Base-by-base conservation (phyloP, 2,797 vertebrate species). In the Pangasius macronema region DNA sequence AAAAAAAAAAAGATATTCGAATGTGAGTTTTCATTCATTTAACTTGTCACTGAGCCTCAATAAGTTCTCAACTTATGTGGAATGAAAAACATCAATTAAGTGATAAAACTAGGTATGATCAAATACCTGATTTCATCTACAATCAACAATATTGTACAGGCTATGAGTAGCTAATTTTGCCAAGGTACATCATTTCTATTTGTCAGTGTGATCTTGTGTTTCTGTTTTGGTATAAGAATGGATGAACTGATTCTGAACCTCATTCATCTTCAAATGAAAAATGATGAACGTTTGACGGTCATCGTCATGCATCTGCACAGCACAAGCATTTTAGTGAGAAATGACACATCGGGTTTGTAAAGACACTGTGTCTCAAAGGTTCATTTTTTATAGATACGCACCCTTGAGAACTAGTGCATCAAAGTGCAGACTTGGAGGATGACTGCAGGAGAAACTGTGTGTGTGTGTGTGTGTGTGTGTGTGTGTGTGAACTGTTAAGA, bases 271-370 rank as follows among this genome's bases (percentile, higher is more conserved):
- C 36, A 61, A 27, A 82, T 82, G 24, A 82, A 82, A 82, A 82
- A 82, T 63, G 57, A 61, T 81, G 36, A 82, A 63, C 14, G 57
- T 82, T 27, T 82, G 22, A 68, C 75, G 90, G 83, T 85, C 90
- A 88, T 93, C 90, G 90, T 90, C 88, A 88, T 89, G 93, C 94
- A 93, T 91, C 92, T 91, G 91, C 90, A 93, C 76, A 79, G 53
- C 30, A 2, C 24, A 82, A 61, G 57, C 80, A 46, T 82, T 82
- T 46, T 82, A 63, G 13, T n/a, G 11, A 82, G 80, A 63, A 82
- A 82, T 82, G 59, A 46, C 57, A 63, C 13, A 61, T n/a, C 22
- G 1, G 2, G 24, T 63, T 9, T 61, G 55, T 27, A 63, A 63
- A 82, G 57, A 82, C 57, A 82, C 39, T 42, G 24, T 42, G 57